phyloP scores from a whole-genome alignment of 2,888 invertebrate species.

The Amphimallon solstitiale region DNA sequence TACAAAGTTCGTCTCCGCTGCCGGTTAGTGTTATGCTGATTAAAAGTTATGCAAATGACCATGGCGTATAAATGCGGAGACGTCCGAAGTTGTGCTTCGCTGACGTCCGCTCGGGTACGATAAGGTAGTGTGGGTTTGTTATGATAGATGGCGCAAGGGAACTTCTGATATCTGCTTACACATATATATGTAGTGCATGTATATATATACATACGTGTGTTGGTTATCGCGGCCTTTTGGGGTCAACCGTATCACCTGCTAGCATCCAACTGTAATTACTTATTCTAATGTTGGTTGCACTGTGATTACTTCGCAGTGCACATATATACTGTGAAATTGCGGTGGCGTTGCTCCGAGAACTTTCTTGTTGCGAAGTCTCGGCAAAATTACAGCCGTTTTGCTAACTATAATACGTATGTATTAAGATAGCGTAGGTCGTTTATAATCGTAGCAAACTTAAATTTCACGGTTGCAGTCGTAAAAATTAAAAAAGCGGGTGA shows the following conservation, averaged over 20 bases:
- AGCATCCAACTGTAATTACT: too few species aligned
- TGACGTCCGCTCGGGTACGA: not conserved
- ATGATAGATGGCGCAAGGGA: constrained; percentile 10
- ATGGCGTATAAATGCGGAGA: not conserved
- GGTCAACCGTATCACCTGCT: too few species aligned
- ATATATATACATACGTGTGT: too few species aligned
- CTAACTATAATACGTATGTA: constrained; percentile 4
- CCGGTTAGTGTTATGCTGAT: constrained; percentile 56
- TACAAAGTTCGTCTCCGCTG: constrained; percentile 27
- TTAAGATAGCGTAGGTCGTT: constrained; percentile 9
- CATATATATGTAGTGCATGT: too few species aligned
- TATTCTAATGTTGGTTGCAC: too few species aligned
- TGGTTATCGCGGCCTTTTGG: too few species aligned
- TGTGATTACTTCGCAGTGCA: too few species aligned
- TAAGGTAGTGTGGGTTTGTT: constrained; percentile 5
- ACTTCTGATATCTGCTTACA: not conserved
- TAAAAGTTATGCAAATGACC: constrained; percentile 59
- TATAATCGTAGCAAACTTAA: not conserved
- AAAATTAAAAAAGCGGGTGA: constrained; percentile 14
- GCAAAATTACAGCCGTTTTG: not conserved
- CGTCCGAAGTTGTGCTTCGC: not conserved
- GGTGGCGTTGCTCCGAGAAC: too few species aligned
- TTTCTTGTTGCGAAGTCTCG: too few species aligned
- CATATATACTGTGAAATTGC: too few species aligned
- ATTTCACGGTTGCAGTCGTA: constrained; percentile 13